These are phyloP conservation scores for Diplolepis rosae DNA, from an alignment of 2,888 invertebrate genomes.

Conservation along the genomic window DNA sequence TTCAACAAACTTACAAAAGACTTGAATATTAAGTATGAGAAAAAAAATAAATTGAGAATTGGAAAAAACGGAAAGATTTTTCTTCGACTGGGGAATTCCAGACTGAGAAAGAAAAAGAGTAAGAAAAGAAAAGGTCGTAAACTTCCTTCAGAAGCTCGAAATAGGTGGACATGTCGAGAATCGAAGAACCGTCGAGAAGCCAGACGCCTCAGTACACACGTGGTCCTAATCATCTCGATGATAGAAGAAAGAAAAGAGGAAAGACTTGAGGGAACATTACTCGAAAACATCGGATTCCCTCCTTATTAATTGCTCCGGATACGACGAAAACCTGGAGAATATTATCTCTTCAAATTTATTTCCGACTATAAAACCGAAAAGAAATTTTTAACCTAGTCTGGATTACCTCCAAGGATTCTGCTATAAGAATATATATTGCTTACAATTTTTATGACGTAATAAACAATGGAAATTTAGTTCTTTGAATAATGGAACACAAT, in stretches of 20 bases:
- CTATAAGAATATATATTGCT: too few relatives aligned
- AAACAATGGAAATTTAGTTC: too few relatives aligned
- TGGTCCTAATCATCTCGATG: conserved; percentile 58
- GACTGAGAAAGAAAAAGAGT: conserved; percentile 2
- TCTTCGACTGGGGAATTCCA: background rate
- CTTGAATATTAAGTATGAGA: background rate
- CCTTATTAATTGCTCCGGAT: conserved; percentile 3
- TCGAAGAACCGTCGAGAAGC: conserved; percentile 35
- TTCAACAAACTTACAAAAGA: background rate
- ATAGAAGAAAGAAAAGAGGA: conserved; percentile 43
- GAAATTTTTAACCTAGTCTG: background rate
- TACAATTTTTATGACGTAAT: too few relatives aligned
- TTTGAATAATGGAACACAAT: too few relatives aligned
- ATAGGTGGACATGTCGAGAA: conserved; percentile 48
- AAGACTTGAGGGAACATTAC: conserved; percentile 18
- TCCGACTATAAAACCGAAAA: background rate
- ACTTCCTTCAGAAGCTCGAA: conserved; percentile 49
- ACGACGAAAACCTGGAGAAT: conserved; percentile 4
- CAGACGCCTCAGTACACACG: conserved; percentile 50
- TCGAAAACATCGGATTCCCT: conserved; percentile 6
- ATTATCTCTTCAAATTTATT: background rate
- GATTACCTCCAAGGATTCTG: background rate
- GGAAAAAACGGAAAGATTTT: background rate
- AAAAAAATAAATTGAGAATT: background rate
- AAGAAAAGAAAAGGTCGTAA: conserved; percentile 39